Evolutionary conservation across 1,140 invertebrate species (phyloP).

Genomic region (Magallana angulata): DNA sequence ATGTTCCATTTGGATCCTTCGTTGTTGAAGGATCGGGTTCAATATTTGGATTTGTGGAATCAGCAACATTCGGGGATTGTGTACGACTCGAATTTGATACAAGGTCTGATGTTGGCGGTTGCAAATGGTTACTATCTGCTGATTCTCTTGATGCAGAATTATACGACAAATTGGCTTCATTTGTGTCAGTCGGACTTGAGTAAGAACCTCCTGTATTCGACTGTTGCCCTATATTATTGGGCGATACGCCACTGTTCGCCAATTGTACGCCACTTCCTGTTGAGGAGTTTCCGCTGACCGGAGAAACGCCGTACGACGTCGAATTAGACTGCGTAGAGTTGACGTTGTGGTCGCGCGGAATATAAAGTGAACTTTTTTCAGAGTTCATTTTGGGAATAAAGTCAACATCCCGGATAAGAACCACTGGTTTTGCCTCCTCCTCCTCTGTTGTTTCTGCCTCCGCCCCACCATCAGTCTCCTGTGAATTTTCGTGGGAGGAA

Average conservation of each 20-base stretch:
- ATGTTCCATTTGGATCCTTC: not conserved
- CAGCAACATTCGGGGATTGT: not conserved
- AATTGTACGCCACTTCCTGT: slow-evolving; percentile 6
- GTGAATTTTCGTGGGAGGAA: slow-evolving; percentile 67
- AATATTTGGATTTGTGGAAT: not conserved
- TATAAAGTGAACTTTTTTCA: not conserved
- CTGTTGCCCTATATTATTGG: not conserved
- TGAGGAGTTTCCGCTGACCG: slow-evolving; percentile 39
- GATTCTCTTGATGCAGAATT: not conserved
- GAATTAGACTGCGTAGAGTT: not conserved
- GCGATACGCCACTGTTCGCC: not conserved
- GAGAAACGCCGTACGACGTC: slow-evolving; percentile 28
- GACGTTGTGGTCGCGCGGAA: not conserved
- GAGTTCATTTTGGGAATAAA: slow-evolving; percentile 17
- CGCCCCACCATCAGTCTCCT: slow-evolving; percentile 65
- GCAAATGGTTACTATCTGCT: not conserved
- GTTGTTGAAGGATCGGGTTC: not conserved
- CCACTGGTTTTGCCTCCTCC: slow-evolving; percentile 62
- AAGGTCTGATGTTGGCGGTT: not conserved
- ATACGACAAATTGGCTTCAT: not conserved
- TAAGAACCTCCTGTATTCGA: not conserved
- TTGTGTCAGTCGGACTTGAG: not conserved
- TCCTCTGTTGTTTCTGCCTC: slow-evolving; percentile 67
- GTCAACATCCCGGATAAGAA: not conserved
- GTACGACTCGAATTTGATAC: not conserved